These are phyloP conservation scores for Octopus sinensis DNA, from an alignment of 1,140 invertebrate genomes.

Conservation along the genomic window DNA sequence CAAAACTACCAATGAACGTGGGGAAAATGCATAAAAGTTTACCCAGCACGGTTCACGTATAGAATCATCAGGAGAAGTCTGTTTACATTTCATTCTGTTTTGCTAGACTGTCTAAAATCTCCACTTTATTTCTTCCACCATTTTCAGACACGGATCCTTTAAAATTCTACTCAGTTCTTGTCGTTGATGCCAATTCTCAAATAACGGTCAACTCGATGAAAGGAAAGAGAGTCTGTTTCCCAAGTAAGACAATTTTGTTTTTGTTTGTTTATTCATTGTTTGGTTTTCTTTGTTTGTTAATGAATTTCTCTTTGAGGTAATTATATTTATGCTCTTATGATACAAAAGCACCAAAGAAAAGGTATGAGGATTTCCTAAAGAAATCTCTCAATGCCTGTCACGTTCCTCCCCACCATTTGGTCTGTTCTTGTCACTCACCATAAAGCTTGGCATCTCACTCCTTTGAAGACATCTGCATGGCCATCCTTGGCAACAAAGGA, in stretches of 20 bases:
- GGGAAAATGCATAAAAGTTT: background rate
- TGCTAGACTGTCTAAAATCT: background rate
- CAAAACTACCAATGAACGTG: background rate
- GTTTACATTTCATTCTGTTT: background rate
- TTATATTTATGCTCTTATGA: background rate
- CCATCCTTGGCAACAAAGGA: too few species aligned
- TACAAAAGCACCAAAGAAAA: background rate
- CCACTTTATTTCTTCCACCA: background rate
- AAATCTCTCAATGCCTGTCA: background rate
- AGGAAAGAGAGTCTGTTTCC: conserved; percentile 73
- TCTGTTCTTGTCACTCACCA: background rate
- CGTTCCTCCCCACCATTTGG: background rate
- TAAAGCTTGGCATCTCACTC: background rate
- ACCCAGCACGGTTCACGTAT: background rate
- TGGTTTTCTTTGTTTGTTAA: background rate
- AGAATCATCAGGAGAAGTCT: background rate
- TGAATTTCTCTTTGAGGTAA: background rate
- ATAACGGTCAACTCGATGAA: conserved; percentile 66
- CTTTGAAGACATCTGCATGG: background rate
- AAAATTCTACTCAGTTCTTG: conserved; percentile 85
- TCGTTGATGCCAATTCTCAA: conserved; percentile 69
- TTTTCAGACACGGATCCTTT: conserved; percentile 55
- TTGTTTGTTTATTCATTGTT: background rate
- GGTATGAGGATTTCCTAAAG: background rate
- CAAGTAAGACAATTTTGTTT: conserved; percentile 33